A percentile compares a stretch with the other conserved stretches of the same genome.
Conservation (phyloP, 2,797 vertebrate genomes). For the Enteromius afrohamiltoni region DNA sequence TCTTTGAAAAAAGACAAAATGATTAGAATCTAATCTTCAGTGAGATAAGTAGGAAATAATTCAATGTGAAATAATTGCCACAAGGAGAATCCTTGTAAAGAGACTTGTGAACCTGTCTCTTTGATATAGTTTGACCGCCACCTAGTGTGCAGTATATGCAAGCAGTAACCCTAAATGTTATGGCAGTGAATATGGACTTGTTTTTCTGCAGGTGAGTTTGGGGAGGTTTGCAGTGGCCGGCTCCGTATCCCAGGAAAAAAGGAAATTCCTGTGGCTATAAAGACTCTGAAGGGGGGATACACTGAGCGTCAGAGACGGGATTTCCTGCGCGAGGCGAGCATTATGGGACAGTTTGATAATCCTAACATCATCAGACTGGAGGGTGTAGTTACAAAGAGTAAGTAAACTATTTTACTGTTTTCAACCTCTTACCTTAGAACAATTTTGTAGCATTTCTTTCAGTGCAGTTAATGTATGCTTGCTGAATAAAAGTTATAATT, state of each 20-base stretch:
- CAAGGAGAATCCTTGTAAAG: background rate
- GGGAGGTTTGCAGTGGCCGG: constrained; percentile 94
- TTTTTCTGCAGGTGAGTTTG: constrained; percentile 88
- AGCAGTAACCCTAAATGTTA: background rate
- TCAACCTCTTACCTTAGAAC: too few relatives aligned
- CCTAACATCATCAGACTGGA: constrained; percentile 95
- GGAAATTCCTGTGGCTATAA: constrained; percentile 94
- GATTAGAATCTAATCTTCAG: constrained; percentile 18
- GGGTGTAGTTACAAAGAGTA: constrained; percentile 97
- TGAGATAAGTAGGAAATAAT: constrained; percentile 3
- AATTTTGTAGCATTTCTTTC: too few relatives aligned
- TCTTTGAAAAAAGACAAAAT: constrained; percentile 55
- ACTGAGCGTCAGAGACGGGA: constrained; percentile 91
- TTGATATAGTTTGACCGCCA: constrained; percentile 55
- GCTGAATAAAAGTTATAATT: background rate
- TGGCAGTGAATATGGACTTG: background rate
- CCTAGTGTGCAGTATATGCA: constrained; percentile 64
- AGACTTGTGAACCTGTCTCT: too few relatives aligned
- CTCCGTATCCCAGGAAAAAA: constrained; percentile 90
- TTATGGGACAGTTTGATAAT: constrained; percentile 97
- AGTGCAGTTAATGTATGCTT: background rate
- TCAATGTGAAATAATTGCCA: background rate
- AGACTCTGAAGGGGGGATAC: constrained; percentile 96
- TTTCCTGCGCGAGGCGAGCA: constrained; percentile 95
- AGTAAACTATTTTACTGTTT: constrained; percentile 62